Base-by-base conservation (phyloP, 1,140 invertebrate species). In the Potamilus streckersoni region DNA sequence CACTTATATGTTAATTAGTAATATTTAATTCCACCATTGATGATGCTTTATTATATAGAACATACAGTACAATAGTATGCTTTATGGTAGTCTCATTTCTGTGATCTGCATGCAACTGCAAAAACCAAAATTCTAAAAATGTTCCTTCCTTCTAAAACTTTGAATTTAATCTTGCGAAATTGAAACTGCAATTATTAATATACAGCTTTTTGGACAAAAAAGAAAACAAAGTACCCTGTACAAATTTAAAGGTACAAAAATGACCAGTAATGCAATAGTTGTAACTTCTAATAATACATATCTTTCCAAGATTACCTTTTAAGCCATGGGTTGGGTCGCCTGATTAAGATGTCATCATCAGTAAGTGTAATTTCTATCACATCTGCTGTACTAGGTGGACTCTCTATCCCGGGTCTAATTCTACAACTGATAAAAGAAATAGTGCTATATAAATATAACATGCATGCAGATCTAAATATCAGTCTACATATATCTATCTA, bases 271-370 rank as follows among this genome's bases (percentile, higher is more conserved):
- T 49, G 38, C 38, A 49, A 11, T 49, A 49, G 11, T 49, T 49
- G 11, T 49, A 49, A 49, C 38, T 49, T 49, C 38, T 11, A 49
- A 62, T 12, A 1, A 62, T 2, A n/a, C 14, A 23, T 6, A n/a
- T 23, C 60, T 62, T 31, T 31, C 27, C 23, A 49, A 55, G 31
- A 76, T 78, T 73, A 87, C 87, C 83, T 86, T 81, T 81, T 83
- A n/a, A 85, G 79, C 87, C 86, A 88, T 55, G 86, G 87, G 70
- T 82, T 73, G 14, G 87, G 86, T 79, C 87, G 73, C 8, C 80
- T 82, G 58, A 89, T 87, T 16, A 89, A 59, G 3, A 89, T 73
- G 60, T 87, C 80, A 68, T 86, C 82, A 65, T 86, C 82, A 1
- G 83, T 82, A 17, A 86, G 77, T 49, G 82, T 82, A 31, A 89